Evolutionary conservation across 2,888 invertebrate genomes (phyloP).

Genomic region (Drosophila paracracens): DNA sequence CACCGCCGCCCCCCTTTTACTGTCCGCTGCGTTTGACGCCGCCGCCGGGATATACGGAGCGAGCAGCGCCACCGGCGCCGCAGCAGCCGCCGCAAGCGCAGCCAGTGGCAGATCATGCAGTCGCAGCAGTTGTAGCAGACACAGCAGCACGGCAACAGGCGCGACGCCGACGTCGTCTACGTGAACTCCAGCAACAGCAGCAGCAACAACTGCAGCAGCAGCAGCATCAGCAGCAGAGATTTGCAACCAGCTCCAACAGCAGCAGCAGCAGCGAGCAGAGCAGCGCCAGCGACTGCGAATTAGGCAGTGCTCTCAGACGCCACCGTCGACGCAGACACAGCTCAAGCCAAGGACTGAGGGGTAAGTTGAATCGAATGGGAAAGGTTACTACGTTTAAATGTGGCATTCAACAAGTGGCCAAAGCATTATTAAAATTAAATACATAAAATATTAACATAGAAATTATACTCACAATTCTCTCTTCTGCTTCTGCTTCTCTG

Average conservation of each 20-base stretch:
- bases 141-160: conserved; percentile 66
- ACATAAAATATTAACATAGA: not conserved
- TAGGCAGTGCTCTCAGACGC: conserved; percentile 46
- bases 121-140: conserved; percentile 36
- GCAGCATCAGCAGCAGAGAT: conserved; percentile 65
- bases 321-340: conserved; percentile 66
- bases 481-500: not conserved
- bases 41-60: conserved; percentile 80
- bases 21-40: conserved; percentile 80
- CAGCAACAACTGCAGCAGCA: conserved; percentile 57
- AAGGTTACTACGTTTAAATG: not conserved
- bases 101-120: conserved; percentile 41
- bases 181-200: conserved; percentile 65
- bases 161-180: conserved; percentile 61
- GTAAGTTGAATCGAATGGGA: conserved; percentile 41
- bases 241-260: conserved; percentile 63
- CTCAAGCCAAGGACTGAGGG: conserved; percentile 60
- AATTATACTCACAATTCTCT: not conserved
- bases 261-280: conserved; percentile 53
- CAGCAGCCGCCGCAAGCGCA: conserved; percentile 26
- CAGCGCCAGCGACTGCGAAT: conserved; percentile 47
- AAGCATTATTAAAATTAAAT: not conserved
- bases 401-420: not conserved
- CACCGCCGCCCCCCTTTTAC: conserved; percentile 78
- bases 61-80: conserved; percentile 27